Conservation (phyloP, 1,140 invertebrate genomes). For the Drosophila busckii region DNA sequence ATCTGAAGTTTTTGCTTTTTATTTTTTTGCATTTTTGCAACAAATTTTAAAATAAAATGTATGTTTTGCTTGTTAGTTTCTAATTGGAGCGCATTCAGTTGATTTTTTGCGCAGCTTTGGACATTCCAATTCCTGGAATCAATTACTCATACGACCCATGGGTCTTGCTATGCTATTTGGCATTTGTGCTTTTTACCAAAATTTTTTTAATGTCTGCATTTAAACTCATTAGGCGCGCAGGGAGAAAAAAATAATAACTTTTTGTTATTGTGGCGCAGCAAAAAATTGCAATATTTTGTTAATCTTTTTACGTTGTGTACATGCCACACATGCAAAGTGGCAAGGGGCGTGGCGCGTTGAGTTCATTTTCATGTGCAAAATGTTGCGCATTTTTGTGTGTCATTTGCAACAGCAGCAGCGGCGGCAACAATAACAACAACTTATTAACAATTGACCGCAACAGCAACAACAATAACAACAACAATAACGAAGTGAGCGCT, state of each 20-base stretch:
- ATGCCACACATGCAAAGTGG: conserved; percentile 31
- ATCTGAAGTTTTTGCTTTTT: too few species aligned
- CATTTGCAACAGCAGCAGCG: conserved; percentile 33
- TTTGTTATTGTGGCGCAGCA: too few species aligned
- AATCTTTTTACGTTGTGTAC: conserved; percentile 42
- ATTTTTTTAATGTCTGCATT: conserved; percentile 28
- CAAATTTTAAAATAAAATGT: too few species aligned
- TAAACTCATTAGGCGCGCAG: conserved; percentile 27
- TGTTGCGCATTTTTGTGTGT: conserved; percentile 50
- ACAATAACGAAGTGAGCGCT: conserved; percentile 9
- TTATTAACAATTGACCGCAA: conserved; percentile 73
- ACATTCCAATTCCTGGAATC: too few species aligned
- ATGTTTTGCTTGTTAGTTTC: too few species aligned
- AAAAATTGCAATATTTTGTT: conserved; percentile 32
- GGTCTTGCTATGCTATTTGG: too few species aligned
- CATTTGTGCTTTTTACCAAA: neutral
- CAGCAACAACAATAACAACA: conserved; percentile 10
- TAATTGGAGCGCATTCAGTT: too few species aligned
- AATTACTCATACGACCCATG: too few species aligned
- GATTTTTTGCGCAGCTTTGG: too few species aligned
- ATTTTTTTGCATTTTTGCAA: too few species aligned
- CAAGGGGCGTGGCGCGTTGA: conserved; percentile 31
- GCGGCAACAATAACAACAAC: conserved; percentile 19
- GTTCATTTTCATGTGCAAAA: conserved; percentile 52
- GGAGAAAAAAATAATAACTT: neutral